These are phyloP conservation scores for Dendronephthya gigantea DNA, from an alignment of 64 coral and sea anemone species.

Conservation along the genomic window DNA sequence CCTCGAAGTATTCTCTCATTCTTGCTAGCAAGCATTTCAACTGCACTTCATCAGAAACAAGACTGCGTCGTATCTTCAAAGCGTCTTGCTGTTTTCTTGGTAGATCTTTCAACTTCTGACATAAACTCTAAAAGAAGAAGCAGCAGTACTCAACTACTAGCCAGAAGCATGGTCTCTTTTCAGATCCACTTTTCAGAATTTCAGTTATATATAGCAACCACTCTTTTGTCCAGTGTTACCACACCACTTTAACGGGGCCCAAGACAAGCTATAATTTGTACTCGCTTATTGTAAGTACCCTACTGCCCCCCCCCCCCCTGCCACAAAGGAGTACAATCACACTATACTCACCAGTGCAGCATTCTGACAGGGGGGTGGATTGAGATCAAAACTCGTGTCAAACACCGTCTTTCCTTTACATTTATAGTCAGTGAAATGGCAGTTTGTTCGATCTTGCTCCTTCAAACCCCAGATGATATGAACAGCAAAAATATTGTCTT, in stretches of 20 bases:
- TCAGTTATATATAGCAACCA: no score
- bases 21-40: conserved; percentile 49
- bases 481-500: conserved; percentile 47
- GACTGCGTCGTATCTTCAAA: conserved; percentile 41
- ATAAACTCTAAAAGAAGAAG: conserved; percentile 30
- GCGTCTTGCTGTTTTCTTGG: background rate
- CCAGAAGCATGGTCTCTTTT: no score
- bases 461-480: conserved; percentile 62
- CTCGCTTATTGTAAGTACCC: no score
- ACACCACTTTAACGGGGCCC: no score
- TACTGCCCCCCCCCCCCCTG: no score
- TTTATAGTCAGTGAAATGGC: conserved; percentile 59
- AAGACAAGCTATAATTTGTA: no score
- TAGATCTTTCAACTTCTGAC: conserved; percentile 29
- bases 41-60: conserved; percentile 43
- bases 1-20: conserved; percentile 50
- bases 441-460: conserved; percentile 42
- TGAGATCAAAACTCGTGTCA: conserved; percentile 63
- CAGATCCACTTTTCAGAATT: no score
- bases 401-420: conserved; percentile 64
- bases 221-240: no score
- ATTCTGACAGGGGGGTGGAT: conserved; percentile 46
- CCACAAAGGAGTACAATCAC: background rate
- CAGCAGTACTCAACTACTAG: background rate
- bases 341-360: conserved; percentile 39